These are phyloP conservation scores for Bombus balteatus DNA, from an alignment of 1,140 invertebrate species.

Conservation along the genomic window DNA sequence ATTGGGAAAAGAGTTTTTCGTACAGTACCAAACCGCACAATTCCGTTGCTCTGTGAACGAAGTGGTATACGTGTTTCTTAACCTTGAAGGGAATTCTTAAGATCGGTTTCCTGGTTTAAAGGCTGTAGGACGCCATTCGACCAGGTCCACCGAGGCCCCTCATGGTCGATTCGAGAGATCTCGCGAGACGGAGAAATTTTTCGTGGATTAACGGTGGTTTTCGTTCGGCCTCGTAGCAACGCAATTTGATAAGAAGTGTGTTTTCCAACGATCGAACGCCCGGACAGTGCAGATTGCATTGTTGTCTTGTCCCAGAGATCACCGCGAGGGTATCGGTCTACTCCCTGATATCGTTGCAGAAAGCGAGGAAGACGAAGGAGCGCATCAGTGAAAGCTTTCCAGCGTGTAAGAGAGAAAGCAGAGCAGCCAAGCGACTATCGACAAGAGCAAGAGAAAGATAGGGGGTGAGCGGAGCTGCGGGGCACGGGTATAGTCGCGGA, in stretches of 20 bases:
- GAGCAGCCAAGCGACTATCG: neutral
- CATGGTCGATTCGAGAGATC: neutral
- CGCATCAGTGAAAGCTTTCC: constrained; percentile 60
- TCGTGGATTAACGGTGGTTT: constrained; percentile 1
- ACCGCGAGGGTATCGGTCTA: constrained; percentile 81
- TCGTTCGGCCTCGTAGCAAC: constrained; percentile 27
- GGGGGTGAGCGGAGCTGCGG: neutral
- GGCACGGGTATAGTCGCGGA: neutral
- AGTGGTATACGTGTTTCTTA: too few relatives aligned
- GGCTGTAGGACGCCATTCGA: neutral
- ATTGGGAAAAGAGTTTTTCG: neutral
- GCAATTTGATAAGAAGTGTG: constrained; percentile 45
- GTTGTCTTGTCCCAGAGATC: constrained; percentile 83
- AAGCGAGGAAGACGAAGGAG: constrained; percentile 57
- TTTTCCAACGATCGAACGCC: constrained; percentile 71
- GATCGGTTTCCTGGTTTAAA: neutral
- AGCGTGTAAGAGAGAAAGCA: constrained; percentile 35
- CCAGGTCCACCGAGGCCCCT: too few relatives aligned
- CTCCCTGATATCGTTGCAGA: constrained; percentile 71
- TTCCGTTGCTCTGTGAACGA: neutral
- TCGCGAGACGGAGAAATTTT: neutral
- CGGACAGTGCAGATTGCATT: constrained; percentile 78
- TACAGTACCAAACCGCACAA: neutral
- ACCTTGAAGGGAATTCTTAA: too few relatives aligned
- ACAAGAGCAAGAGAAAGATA: constrained; percentile 2